Evolutionary conservation across 1,140 invertebrate genomes (phyloP), one percentile per base, ranked within the genome.

Genomic region (Pseudomyrmex dendroicus): DNA sequence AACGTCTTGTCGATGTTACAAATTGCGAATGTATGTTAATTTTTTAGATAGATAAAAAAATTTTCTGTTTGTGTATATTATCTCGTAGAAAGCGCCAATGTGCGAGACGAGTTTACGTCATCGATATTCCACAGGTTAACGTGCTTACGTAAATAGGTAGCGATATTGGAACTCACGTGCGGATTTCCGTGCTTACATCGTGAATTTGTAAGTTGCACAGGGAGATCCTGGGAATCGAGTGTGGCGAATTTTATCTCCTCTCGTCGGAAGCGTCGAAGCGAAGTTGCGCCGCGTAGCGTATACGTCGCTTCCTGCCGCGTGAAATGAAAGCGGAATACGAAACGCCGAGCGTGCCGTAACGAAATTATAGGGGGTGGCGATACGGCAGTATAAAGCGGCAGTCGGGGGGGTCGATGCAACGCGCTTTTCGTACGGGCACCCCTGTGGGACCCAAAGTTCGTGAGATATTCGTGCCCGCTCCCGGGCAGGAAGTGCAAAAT

Each of bases 271-370:
- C 56, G 64, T 67, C 85, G 59, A 59, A 82, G 78, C 25, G 68
- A 25, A 70, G 77, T 57, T 62, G 59, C 50, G 62, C 17, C 17
- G 80, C 25, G 73, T 25, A 64, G 73, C 63, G 63, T 54, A 48
- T 63, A 76, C 72, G 84, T 86, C 76, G 73, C 66, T 74, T 74
- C 62, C 62, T 63, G 76, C 67, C 61, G 74, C 62, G 85, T 66
- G 67, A 74, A 86, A 86, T 62, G 86, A 61, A 68, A 62, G 48
- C 73, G 68, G 84, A 87, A 87, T 78, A 76, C 78, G 86, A 83
- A 87, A 83, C 73, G 74, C 52, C 20, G 68, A 61, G 54, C 52
- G 72, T 83, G 76, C 67, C 64, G 82, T 88, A 83, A 48, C 61
- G 84, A 83, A 83, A 83, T 74, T 83, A 83, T 66, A 50, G 82